Percentiles rank a stretch among this genome's conserved stretches.
These are phyloP conservation scores for Vidua chalybeata DNA, from an alignment of 2,113 vertebrate species.

Conservation along the genomic window DNA sequence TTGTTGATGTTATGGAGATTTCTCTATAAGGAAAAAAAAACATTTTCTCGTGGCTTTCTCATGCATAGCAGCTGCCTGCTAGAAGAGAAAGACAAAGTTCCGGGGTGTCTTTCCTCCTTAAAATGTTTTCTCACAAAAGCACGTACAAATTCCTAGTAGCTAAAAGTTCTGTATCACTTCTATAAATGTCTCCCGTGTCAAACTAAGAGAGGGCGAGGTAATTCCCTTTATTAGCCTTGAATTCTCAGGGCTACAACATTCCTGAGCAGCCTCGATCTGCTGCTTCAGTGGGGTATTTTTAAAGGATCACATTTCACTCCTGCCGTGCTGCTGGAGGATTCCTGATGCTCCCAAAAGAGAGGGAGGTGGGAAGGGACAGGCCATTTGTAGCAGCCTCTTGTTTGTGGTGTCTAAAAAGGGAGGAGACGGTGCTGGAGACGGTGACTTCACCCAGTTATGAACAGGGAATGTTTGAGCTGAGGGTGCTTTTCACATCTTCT, in stretches of 20 bases:
- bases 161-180: background rate
- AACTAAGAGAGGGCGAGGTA: background rate
- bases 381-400: background rate
- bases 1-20: background rate
- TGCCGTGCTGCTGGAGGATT: background rate
- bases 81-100: background rate
- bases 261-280: background rate
- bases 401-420: background rate
- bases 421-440: background rate
- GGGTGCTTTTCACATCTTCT: background rate
- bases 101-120: background rate
- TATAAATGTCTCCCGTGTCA: background rate
- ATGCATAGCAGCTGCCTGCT: background rate
- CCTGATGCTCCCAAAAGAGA: background rate
- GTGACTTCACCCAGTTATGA: background rate
- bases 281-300: background rate
- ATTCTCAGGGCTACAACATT: accelerated
- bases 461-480: background rate
- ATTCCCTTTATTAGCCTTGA: background rate
- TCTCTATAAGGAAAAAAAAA: background rate
- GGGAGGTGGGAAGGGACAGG: background rate
- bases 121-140: background rate
- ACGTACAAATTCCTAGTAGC: background rate
- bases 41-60: background rate
- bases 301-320: background rate